Evolutionary conservation across 2,113 vertebrate genomes (phyloP).

Genomic region (Xyrauchen texanus): DNA sequence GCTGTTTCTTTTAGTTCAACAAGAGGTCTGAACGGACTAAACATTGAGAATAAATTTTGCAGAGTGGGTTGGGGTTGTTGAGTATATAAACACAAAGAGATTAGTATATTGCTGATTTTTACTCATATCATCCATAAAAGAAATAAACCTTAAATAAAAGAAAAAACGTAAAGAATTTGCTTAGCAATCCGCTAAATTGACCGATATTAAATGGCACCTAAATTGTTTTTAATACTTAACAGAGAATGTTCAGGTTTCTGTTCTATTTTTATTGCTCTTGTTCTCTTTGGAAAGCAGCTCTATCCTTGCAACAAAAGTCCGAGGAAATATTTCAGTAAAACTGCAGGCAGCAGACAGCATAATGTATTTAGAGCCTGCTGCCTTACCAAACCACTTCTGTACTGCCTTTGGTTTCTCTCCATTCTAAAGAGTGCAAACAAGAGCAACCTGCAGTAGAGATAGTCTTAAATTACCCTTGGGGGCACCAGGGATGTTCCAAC

Average conservation of each 20-base stretch:
- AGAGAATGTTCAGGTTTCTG: neutral
- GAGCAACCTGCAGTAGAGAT: slow-evolving; percentile 4
- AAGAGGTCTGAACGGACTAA: no score
- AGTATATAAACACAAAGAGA: neutral
- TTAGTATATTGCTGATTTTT: neutral
- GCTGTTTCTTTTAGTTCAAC: no score
- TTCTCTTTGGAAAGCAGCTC: neutral
- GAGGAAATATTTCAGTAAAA: slow-evolving; percentile 32
- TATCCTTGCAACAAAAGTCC: slow-evolving; percentile 2
- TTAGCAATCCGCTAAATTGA: neutral
- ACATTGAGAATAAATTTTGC: no score
- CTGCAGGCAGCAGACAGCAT: slow-evolving; percentile 30
- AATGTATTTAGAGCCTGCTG: slow-evolving; percentile 15
- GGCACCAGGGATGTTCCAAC: slow-evolving; percentile 1
- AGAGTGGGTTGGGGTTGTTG: no score
- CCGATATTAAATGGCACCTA: neutral
- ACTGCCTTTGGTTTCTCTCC: neutral
- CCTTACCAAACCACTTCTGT: slow-evolving; percentile 11
- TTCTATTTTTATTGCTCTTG: slow-evolving; percentile 31
- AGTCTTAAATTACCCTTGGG: slow-evolving; percentile 10
- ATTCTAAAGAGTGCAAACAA: neutral
- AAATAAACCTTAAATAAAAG: neutral
- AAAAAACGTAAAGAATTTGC: neutral
- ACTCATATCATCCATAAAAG: neutral
- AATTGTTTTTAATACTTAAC: neutral